These are phyloP conservation scores for Caenorhabditis panamensis DNA, from an alignment of 2,888 invertebrate species.

Conservation along the genomic window DNA sequence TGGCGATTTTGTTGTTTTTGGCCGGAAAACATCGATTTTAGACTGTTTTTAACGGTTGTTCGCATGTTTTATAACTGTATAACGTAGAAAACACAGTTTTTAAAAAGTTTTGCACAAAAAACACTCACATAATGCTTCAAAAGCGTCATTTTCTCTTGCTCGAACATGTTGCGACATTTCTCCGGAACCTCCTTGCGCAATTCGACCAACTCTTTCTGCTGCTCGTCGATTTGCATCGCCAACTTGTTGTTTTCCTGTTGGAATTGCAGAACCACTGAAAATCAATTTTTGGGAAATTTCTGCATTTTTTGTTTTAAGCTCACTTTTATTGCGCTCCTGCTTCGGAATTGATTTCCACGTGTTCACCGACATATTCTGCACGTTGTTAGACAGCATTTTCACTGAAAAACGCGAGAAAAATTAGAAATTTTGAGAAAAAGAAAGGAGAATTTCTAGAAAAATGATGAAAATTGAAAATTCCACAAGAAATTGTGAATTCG, in stretches of 20 bases:
- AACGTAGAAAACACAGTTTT: no score
- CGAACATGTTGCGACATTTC: conserved; percentile 31
- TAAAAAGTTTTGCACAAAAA: not conserved
- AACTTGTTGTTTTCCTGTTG: conserved; percentile 24
- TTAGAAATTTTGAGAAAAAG: conserved; percentile 1
- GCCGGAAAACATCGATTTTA: no score
- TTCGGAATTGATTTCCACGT: conserved; percentile 39
- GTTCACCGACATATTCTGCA: conserved; percentile 28
- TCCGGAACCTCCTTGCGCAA: conserved; percentile 35
- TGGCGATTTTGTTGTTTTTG: no score
- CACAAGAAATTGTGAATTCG: not conserved
- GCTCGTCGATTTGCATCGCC: conserved; percentile 22
- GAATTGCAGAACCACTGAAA: conserved; percentile 36
- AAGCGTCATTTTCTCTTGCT: conserved; percentile 20
- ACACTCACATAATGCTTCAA: conserved; percentile 39
- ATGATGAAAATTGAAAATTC: conserved; percentile 1
- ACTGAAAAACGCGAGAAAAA: not conserved
- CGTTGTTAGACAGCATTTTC: conserved; percentile 15
- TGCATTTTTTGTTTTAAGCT: not conserved
- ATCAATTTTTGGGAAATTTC: not conserved
- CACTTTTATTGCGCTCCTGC: conserved; percentile 33
- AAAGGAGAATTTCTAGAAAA: not conserved
- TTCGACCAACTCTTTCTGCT: conserved; percentile 38
- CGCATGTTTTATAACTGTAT: no score
- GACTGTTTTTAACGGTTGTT: no score